A percentile compares a stretch with the other conserved stretches of the same genome.
These are phyloP conservation scores for Sebastes diaconus DNA, from an alignment of 2,797 vertebrate genomes.

Conservation along the genomic window DNA sequence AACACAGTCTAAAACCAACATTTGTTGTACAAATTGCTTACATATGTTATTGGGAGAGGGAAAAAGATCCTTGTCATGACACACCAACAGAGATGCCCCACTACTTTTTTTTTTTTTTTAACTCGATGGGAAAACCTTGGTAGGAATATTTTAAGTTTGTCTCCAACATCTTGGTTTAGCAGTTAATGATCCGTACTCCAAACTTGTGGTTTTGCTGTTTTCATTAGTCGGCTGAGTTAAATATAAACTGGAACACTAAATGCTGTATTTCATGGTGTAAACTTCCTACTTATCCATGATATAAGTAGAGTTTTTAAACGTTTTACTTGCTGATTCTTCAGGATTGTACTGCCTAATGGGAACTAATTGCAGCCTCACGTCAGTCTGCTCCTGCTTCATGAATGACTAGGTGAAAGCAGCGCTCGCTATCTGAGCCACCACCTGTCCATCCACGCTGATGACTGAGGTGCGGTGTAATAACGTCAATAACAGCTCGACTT, in stretches of 20 bases:
- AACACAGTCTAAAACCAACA: slow-evolving; percentile 85
- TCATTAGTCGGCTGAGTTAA: slow-evolving; percentile 58
- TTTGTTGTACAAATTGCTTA: slow-evolving; percentile 88
- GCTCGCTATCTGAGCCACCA: slow-evolving; percentile 33
- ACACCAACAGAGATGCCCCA: slow-evolving; percentile 68
- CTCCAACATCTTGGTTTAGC: slow-evolving; percentile 61
- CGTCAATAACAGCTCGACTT: slow-evolving; percentile 41
- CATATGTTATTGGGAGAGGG: slow-evolving; percentile 83
- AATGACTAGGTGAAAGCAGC: background rate
- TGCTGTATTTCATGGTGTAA: slow-evolving; percentile 23
- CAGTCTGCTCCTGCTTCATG: background rate
- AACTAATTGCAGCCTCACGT: slow-evolving; percentile 8
- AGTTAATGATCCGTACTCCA: slow-evolving; percentile 67
- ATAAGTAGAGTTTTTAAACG: background rate
- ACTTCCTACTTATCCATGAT: slow-evolving; percentile 14
- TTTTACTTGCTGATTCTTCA: background rate
- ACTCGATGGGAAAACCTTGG: slow-evolving; percentile 49
- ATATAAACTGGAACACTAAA: slow-evolving; percentile 35
- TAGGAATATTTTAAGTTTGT: slow-evolving; percentile 53
- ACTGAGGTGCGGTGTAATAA: slow-evolving; percentile 55
- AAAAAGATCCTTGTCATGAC: slow-evolving; percentile 66
- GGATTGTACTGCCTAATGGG: background rate
- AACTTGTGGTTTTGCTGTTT: slow-evolving; percentile 68
- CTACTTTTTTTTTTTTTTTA: slow-evolving; percentile 27
- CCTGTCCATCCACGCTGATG: slow-evolving; percentile 54